phyloP scores from a whole-genome alignment of 2,888 invertebrate genomes.

The Gandaritis pyraliata region DNA sequence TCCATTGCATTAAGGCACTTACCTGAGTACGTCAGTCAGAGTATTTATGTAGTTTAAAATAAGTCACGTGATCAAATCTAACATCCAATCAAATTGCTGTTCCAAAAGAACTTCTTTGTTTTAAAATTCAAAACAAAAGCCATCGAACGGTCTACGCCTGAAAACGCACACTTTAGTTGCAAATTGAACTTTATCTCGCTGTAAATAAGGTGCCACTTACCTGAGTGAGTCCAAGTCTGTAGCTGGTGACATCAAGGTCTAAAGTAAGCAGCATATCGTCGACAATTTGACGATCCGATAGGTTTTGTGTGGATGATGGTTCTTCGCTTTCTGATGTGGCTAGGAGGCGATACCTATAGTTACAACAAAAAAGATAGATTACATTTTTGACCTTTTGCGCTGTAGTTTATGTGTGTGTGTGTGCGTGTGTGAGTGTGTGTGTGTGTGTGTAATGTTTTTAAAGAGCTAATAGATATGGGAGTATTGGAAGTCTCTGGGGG shows the following conservation, averaged over 20 bases:
- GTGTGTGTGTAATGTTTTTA: too few species aligned
- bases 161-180: background rate
- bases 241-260: conserved; percentile 93
- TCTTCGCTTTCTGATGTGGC: conserved; percentile 72
- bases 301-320: conserved; percentile 59
- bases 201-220: conserved; percentile 80
- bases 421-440: too few species aligned
- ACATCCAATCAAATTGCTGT: too few species aligned
- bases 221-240: conserved; percentile 96
- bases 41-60: too few species aligned
- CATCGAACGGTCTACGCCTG: background rate
- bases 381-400: too few species aligned
- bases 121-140: too few species aligned
- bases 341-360: conserved; percentile 81
- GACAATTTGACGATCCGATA: conserved; percentile 86
- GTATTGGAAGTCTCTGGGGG: too few species aligned
- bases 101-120: too few species aligned
- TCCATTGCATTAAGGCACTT: background rate
- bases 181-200: background rate
- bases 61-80: too few species aligned
- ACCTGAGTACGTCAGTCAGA: background rate
- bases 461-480: too few species aligned
- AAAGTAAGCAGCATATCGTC: conserved; percentile 93
- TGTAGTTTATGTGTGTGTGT: too few species aligned
- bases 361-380: too few species aligned